Conservation (phyloP, 2,797 vertebrate species). For the Rhinatrema bivittatum region DNA sequence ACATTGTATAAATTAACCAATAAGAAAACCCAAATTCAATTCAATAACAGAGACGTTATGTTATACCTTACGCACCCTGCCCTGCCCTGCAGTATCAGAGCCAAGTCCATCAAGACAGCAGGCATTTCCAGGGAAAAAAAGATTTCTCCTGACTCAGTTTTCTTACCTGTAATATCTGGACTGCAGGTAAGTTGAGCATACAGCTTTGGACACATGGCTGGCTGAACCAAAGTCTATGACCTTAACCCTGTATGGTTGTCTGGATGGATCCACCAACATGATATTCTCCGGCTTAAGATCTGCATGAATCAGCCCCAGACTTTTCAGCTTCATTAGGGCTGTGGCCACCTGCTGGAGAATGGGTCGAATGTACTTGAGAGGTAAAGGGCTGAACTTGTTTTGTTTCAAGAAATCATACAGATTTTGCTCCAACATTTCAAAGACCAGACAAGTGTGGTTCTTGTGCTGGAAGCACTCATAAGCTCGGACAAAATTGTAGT, state of each 20-base stretch:
- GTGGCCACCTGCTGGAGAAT: conserved; percentile 95
- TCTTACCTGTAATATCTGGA: conserved; percentile 97
- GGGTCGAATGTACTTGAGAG: conserved; percentile 92
- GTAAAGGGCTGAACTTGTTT: conserved; percentile 97
- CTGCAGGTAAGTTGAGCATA: conserved; percentile 96
- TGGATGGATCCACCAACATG: conserved; percentile 95
- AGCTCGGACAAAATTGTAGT: conserved; percentile 96
- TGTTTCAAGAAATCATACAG: conserved; percentile 98
- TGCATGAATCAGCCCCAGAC: conserved; percentile 92
- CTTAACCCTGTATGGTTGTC: conserved; percentile 95
- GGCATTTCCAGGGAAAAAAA: too few relatives aligned
- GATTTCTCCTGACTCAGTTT: not conserved
- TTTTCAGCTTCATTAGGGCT: conserved; percentile 96
- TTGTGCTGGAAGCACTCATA: conserved; percentile 99
- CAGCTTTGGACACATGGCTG: conserved; percentile 96
- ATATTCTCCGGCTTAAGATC: conserved; percentile 98
- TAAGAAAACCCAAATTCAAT: too few relatives aligned
- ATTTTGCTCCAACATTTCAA: conserved; percentile 99
- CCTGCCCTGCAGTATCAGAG: too few relatives aligned
- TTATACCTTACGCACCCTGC: too few relatives aligned
- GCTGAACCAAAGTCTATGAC: conserved; percentile 98
- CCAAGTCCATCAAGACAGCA: too few relatives aligned
- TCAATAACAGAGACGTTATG: too few relatives aligned
- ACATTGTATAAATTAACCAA: too few relatives aligned
- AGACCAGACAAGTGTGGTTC: conserved; percentile 97